Percentiles rank a stretch among this genome's conserved stretches.
Conservation (phyloP, 2,113 vertebrate species). For the Muscicapa adusta region DNA sequence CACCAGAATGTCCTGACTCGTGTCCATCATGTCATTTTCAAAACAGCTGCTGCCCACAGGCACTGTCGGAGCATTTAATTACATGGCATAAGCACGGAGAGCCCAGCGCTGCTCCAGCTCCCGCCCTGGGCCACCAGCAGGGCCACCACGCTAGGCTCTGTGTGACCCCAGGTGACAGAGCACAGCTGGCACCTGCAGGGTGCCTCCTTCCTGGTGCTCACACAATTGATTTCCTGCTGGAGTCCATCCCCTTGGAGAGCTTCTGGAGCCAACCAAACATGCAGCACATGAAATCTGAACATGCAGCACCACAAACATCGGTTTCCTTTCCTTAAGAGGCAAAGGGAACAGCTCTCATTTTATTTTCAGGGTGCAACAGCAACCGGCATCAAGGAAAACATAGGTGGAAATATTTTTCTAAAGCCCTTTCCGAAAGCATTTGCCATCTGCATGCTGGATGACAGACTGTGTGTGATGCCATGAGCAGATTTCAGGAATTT, state of each 20-base stretch:
- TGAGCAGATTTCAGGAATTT: not conserved
- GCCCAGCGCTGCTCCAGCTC: not conserved
- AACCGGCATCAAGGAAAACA: conserved; percentile 19
- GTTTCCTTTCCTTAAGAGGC: conserved; percentile 4
- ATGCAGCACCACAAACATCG: rapidly evolving
- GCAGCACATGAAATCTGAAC: not conserved
- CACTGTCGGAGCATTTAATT: not conserved
- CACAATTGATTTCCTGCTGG: not conserved
- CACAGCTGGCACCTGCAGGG: rapidly evolving
- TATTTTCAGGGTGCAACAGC: not conserved
- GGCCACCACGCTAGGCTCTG: not conserved
- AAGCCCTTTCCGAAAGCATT: conserved; percentile 5
- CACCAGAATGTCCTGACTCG: not conserved
- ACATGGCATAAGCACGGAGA: not conserved
- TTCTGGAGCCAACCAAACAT: not conserved
- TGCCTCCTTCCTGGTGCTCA: not conserved
- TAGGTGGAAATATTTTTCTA: not conserved
- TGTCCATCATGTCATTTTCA: conserved; percentile 1
- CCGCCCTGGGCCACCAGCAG: rapidly evolving
- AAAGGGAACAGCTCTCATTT: not conserved
- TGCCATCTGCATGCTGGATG: not conserved
- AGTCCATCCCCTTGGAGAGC: not conserved
- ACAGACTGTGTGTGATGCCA: rapidly evolving
- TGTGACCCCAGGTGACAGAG: rapidly evolving
- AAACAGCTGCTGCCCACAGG: conserved; percentile 33